Evolutionary conservation across 2,888 invertebrate species (phyloP).

Genomic region (Agrochola circellaris): DNA sequence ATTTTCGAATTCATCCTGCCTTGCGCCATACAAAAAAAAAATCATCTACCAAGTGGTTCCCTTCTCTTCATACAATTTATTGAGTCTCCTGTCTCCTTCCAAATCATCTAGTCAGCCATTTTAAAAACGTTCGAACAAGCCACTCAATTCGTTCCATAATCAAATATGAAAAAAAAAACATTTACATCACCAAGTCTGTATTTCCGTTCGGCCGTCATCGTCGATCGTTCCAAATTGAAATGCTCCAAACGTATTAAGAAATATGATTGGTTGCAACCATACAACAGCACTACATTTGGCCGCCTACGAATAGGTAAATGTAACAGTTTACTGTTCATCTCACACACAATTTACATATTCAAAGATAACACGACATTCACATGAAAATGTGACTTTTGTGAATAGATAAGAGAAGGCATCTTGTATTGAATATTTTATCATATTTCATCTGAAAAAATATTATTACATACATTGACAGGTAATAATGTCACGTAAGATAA

Average conservation of each 20-base stretch:
- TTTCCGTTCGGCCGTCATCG: slow-evolving; percentile 13
- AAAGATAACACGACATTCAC: slow-evolving; percentile 35
- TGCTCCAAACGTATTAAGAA: slow-evolving; percentile 24
- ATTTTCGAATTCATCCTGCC: not conserved
- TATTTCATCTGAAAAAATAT: slow-evolving; percentile 40
- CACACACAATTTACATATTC: slow-evolving; percentile 37
- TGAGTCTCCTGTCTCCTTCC: not conserved
- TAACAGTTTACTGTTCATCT: slow-evolving; percentile 24
- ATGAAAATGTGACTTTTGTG: slow-evolving; percentile 44
- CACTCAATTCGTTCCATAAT: slow-evolving; percentile 7
- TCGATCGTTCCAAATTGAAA: slow-evolving; percentile 42
- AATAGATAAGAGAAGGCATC: slow-evolving; percentile 28
- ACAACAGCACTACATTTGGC: not conserved
- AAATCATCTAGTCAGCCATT: not conserved
- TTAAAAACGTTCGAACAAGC: not conserved
- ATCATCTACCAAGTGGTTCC: not conserved
- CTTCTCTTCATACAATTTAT: not conserved
- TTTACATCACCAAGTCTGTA: not conserved
- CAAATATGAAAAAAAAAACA: slow-evolving; percentile 2
- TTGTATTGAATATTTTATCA: slow-evolving; percentile 55
- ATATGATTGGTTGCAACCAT: slow-evolving; percentile 22
- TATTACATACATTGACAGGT: slow-evolving; percentile 39
- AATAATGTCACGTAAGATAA: slow-evolving; percentile 53
- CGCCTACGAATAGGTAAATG: slow-evolving; percentile 10
- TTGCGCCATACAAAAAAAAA: not conserved